Base-by-base conservation (phyloP, 2,113 vertebrate genomes). In the Eublepharis macularius region DNA sequence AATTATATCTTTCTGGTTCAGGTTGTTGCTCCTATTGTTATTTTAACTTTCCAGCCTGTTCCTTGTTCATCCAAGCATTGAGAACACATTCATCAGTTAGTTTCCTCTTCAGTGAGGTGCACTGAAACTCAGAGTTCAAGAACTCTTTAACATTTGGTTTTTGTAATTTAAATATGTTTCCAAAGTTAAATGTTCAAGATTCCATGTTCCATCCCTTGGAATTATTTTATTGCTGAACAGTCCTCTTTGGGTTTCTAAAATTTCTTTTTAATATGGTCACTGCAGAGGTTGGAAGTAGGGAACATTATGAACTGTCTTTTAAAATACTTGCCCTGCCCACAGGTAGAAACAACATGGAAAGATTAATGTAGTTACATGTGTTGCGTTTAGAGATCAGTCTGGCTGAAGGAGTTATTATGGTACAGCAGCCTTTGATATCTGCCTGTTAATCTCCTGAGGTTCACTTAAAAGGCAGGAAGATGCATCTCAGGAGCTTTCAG, bases 381-480 rank as follows among this genome's bases (percentile, higher is more conserved):
- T 39, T 16, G 54, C 80, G 88, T 82, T 80, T 29, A 79, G 69
- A 76, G 82, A 86, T 86, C 70, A 81, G 32, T 83, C 85, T 63
- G 0, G 1, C 63, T n/a, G 39, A 82, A 21, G 85, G 90, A 90
- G 85, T 92, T 92, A 90, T 84, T 86, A 79, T 82, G 86, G 87
- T 78, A 82, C 34, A 47, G 79, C 84, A 88, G 90, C 84, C 89
- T 93, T 93, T 92, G 75, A 90, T 84, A 73, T 89, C 77, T 93
- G 81, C 82, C 73, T 0, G 0, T 73, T 88, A 88, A 86, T 92
- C 95, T 94, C 89, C 1, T 49, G 88, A 88, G 92, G 92, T 86
- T 69, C 78, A 87, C 3, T 80, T 90, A 91, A 83, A 90, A 92
- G 90, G 84, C 89, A 91, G 89, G 90, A 87, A 76, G 75, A 26